Base-by-base conservation (phyloP, 1,140 invertebrate species). In the Lysiphlebus fabarum region DNA sequence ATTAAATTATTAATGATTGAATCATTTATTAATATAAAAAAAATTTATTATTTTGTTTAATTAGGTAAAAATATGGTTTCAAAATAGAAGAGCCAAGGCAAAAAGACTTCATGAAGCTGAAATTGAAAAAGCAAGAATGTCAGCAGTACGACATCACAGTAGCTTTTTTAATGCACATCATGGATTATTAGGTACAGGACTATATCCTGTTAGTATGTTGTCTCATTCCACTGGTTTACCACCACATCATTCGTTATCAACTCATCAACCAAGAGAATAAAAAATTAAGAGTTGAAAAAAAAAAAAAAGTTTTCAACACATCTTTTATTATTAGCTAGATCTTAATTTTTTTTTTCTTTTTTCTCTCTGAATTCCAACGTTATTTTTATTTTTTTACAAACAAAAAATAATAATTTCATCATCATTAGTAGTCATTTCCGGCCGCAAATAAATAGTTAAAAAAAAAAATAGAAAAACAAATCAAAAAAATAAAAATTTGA, bases 61-160 rank as follows among this genome's bases (percentile, higher is more conserved):
- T 26, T 82, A 92, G 87, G 91, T 95, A 55, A 97, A 96, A 85
- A 98, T 96, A 67, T 98, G 95, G 95, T 98, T 97, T 77, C 95
- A 98, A 86, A 98, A 98, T 77, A 85, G 95, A 7, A 81, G 95
- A 44, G 95, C 95, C 53, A 97, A 98, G 79, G 91, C 92, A 65
- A 98, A 98, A 75, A 85, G 95, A 26, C 83, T 97, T 7, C 93
- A 96, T 74, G 94, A 98, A 77, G 93, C 94, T 37, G 94, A 96
- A 83, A 86, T 95, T 65, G 92, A 93, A 77, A 93, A 92, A 76
- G 76, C 92, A 63, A 88, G 90, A 74, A 90, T 91, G 88, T 88
- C 87, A 10, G 82, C 84, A 3, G 75, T 86, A 53, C 76, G 83
- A 45, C 82, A 77, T 62, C 82, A 80, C 67, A 68, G 70, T 11